A percentile compares a stretch with the other conserved stretches of the same genome.
Conservation (phyloP, 2,113 vertebrate genomes). For the Picathartes gymnocephalus region DNA sequence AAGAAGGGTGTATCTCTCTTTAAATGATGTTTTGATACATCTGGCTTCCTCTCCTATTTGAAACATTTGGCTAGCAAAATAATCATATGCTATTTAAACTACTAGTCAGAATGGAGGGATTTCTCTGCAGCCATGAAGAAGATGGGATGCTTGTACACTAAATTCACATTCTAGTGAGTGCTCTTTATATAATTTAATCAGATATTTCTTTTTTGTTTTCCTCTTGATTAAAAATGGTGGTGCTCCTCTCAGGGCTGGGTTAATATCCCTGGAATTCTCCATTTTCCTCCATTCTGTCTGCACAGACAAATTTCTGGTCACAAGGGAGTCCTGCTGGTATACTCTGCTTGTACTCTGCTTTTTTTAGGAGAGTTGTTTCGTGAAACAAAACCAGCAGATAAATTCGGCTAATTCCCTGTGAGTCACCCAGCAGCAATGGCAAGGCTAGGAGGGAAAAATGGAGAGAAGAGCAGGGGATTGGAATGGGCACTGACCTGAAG, state of each 20-base stretch:
- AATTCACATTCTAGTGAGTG: neutral
- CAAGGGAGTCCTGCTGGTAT: neutral
- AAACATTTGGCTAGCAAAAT: neutral
- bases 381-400: neutral
- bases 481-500: neutral
- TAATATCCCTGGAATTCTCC: neutral
- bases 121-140: neutral
- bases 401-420: neutral
- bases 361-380: neutral
- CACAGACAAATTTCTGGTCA: neutral
- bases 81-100: neutral
- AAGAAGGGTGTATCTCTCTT: neutral
- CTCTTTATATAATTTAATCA: neutral
- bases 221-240: neutral
- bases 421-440: neutral
- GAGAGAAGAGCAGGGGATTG: fast-evolving
- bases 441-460: neutral
- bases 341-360: neutral
- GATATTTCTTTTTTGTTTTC: neutral
- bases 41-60: neutral
- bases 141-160: neutral
- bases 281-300: neutral
- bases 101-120: neutral
- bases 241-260: neutral
- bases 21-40: neutral